Evolutionary conservation across 2,888 invertebrate genomes (phyloP), one percentile per base, ranked within the genome.

Genomic region (Melanargia galathea): DNA sequence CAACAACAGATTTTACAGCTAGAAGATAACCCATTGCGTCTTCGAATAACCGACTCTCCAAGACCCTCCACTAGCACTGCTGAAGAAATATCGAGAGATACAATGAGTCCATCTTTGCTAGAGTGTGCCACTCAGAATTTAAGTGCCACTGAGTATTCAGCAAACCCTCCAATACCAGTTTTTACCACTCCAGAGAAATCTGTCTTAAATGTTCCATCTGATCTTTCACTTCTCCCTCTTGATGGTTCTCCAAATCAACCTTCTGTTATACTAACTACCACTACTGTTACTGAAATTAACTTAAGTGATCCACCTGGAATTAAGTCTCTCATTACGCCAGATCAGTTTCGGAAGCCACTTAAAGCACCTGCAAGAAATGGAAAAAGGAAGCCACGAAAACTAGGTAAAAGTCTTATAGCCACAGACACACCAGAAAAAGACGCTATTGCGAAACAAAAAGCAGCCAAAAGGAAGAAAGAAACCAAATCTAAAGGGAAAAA

Each of bases 391-490:
- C 38, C 38, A n/a, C 66, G 67, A 60, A 63, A 66, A 26, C 45
- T 49, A 10, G 65, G 65, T 2, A 65, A 54, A 40, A 67, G 66
- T 51, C 49, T 63, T 22, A 59, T 67, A n/a, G 65, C 69, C n/a
- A 67, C 69, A 10, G 69, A 67, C 54, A 69, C 69, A 33, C 66
- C 69, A 13, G 63, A 67, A 46, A 65, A 67, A 59, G 33, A 54
- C 16, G 22, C 22, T 16, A 51, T 61, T 24, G 54, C 46, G 33
- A 40, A 62, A 30, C 30, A 43, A 52, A 45, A 26, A 30, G 18
- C 22, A 43, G 30, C 30, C n/a, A 45, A 57, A 18, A 38, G 24
- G 30, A 48, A 48, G 11, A 59, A 38, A 38, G 11, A 24, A 58
- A 30, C 35, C 11, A 46, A 57, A 26, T 16, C 51, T 16, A 52